These are phyloP conservation scores for Oasisia sp. DNA, from an alignment of 2,888 invertebrate species.

Conservation along the genomic window DNA sequence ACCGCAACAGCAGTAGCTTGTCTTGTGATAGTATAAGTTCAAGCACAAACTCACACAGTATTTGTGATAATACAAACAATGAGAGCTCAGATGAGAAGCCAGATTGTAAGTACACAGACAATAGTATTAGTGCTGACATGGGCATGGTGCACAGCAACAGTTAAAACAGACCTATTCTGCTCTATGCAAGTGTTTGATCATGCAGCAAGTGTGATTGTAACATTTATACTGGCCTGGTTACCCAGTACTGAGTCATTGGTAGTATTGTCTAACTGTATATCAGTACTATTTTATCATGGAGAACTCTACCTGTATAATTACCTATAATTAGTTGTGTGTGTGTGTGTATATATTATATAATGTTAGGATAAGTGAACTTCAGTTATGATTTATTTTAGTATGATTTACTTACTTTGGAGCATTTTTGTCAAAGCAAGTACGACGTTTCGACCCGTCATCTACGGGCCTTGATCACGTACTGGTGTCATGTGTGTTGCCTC, in stretches of 20 bases:
- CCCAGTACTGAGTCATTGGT: neutral
- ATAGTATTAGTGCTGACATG: neutral
- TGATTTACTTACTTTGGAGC: too few species aligned
- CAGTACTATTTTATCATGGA: neutral
- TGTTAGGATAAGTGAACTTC: neutral
- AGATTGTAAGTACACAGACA: neutral
- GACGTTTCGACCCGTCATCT: too few species aligned
- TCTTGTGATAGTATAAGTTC: neutral
- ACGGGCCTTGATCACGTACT: too few species aligned
- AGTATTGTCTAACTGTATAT: neutral
- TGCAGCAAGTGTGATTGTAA: neutral
- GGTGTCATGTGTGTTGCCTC: too few species aligned
- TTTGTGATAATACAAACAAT: slow-evolving; percentile 3
- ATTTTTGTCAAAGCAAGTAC: too few species aligned
- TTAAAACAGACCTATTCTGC: neutral
- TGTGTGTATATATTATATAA: neutral
- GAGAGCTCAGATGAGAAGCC: slow-evolving; percentile 12
- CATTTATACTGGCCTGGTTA: neutral
- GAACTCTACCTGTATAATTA: neutral
- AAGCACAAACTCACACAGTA: neutral
- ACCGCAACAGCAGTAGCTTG: neutral
- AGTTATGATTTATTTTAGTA: too few species aligned
- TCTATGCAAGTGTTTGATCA: neutral
- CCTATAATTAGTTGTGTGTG: neutral
- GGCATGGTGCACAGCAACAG: neutral